Evolutionary conservation across 2,113 vertebrate genomes (phyloP), one percentile per base, ranked within the genome.

Genomic region (Nothocercus nigrocapillus): DNA sequence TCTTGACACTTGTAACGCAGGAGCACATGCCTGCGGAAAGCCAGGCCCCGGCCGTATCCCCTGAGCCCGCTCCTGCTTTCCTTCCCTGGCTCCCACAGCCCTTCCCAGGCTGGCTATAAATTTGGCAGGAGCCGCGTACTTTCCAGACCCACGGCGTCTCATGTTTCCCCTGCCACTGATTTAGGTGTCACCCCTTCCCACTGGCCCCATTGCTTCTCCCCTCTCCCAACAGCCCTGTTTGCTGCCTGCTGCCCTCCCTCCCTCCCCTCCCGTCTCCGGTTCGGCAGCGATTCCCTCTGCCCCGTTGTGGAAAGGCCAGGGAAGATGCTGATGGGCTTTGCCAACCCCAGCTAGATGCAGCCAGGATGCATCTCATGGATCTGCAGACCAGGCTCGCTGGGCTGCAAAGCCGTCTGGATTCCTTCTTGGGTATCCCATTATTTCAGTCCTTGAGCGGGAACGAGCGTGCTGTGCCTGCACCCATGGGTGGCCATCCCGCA

Each of bases 11-110:
- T 82, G 85, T 90, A 93, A 97, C 68, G n/a, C 25, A 0, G 94
- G 73, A 96, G 94, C 94, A 93, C 62, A 82, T 81, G 82, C 61
- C 90, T 91, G 89, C 85, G 86, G 92, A 95, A 93, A 89, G 77
- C 82, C 91, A 91, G 90, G 84, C 73, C 27, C 42, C 61, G 76
- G 49, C 0, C 0, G 38, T 66, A 76, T 90, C 49, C 82, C 82
- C 76, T 24, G 69, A 49, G 87, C 28, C 44, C 28, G 85, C n/a
- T 0, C 9, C 85, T 49, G 59, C 38, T 94, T 93, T 62, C 67
- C 62, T 95, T 92, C 13, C 66, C 82, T 30, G 17, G 45, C 76
- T 94, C 84, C 88, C 58, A 64, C 32, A 73, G 36, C 44, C 76
- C 27, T 78, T 30, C 66, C 45, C 69, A 34, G 73, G n/a, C 74